Conservation (phyloP, 2,797 vertebrate genomes). For the Sardinella longiceps region DNA sequence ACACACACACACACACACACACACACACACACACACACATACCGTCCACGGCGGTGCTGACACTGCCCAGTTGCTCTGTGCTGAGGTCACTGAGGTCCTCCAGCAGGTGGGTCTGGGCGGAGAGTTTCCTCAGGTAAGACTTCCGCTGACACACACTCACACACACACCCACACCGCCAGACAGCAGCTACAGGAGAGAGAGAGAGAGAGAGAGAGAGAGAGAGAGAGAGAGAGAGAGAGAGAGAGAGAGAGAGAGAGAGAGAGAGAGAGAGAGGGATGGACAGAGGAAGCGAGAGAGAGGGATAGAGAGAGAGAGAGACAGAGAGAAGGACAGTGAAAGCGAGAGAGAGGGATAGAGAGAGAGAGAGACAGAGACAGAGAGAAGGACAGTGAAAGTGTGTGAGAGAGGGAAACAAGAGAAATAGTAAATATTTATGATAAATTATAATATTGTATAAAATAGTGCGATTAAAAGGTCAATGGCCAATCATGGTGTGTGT, state of each 20-base stretch:
- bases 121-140: slow-evolving; percentile 85
- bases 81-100: slow-evolving; percentile 86
- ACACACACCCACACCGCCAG: slow-evolving; percentile 66
- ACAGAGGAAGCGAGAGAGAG: neutral
- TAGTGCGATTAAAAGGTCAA: too few species aligned
- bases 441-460: too few species aligned
- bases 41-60: slow-evolving; percentile 86
- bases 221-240: neutral
- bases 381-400: too few species aligned
- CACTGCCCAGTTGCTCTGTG: slow-evolving; percentile 79
- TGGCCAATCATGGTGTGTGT: neutral
- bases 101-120: slow-evolving; percentile 83
- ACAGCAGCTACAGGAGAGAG: slow-evolving; percentile 78
- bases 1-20: slow-evolving; percentile 3
- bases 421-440: too few species aligned
- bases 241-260: neutral
- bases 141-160: slow-evolving; percentile 76
- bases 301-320: neutral
- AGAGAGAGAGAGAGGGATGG: too few species aligned
- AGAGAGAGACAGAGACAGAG: too few species aligned
- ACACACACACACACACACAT: slow-evolving; percentile 45
- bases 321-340: too few species aligned
- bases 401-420: too few species aligned
- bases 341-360: too few species aligned
- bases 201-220: neutral